Evolutionary conservation across 2,888 invertebrate species (phyloP).

Genomic region (Pedicia rivosa): DNA sequence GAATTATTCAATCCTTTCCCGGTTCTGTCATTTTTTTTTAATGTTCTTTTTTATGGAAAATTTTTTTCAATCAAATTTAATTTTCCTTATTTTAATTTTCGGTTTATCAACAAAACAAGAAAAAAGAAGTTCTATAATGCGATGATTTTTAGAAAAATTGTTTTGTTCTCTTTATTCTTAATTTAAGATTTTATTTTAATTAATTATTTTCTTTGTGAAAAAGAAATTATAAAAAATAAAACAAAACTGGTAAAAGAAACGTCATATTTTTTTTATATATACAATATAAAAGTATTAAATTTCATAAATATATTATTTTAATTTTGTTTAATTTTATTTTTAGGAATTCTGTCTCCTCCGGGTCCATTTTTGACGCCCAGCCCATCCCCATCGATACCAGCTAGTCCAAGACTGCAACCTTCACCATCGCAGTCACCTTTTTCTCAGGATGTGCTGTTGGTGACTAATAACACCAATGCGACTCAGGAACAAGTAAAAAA

Average conservation of each 20-base stretch:
- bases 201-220: background rate
- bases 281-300: too few species aligned
- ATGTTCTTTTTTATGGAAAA: too few species aligned
- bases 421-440: slow-evolving; percentile 32
- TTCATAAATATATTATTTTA: background rate
- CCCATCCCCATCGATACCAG: slow-evolving; percentile 33
- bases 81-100: too few species aligned
- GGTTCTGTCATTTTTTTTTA: too few species aligned
- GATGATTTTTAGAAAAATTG: too few species aligned
- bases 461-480: slow-evolving; percentile 30
- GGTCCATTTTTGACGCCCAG: slow-evolving; percentile 34
- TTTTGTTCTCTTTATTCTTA: too few species aligned
- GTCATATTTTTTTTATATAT: too few species aligned
- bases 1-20: too few species aligned
- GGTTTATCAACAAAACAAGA: too few species aligned
- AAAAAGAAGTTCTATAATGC: too few species aligned
- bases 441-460: slow-evolving; percentile 31
- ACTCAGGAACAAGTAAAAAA: slow-evolving; percentile 29
- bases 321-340: slow-evolving; percentile 9
- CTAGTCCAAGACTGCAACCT: slow-evolving; percentile 32
- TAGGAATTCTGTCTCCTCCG: slow-evolving; percentile 33
- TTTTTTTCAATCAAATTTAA: too few species aligned
- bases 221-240: background rate
- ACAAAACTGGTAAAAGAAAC: background rate
- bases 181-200: too few species aligned